These are phyloP conservation scores for Stichopus horrens DNA, from an alignment of 53 echinoderm and acorn worm genomes.

Conservation along the genomic window DNA sequence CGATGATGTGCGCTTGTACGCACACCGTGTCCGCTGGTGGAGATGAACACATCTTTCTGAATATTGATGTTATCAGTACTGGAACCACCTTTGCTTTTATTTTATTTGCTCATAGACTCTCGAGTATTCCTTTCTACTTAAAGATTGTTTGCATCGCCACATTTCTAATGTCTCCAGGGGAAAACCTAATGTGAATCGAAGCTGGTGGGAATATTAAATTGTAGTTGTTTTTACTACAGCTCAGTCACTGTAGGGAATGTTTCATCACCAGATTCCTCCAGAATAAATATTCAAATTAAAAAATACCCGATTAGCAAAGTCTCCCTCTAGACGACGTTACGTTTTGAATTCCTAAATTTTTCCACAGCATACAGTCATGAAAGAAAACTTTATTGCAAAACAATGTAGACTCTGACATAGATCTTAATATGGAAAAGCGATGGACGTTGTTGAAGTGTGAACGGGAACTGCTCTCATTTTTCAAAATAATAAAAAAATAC, in stretches of 20 bases:
- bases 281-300: neutral
- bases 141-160: constrained; percentile 8
- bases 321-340: neutral
- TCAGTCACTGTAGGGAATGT: neutral
- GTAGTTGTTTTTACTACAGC: neutral
- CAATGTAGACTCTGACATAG: no score
- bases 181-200: constrained; percentile 2
- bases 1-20: neutral
- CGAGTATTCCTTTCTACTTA: constrained; percentile 3
- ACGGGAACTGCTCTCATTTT: no score
- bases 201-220: constrained; percentile 4
- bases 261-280: neutral
- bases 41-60: neutral
- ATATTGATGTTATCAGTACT: neutral
- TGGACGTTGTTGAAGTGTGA: no score
- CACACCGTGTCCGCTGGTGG: neutral
- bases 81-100: neutral
- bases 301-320: neutral
- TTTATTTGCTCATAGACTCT: neutral
- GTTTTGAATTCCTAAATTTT: neutral
- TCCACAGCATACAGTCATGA: no score
- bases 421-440: no score
- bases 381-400: no score
- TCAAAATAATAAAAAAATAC: no score
- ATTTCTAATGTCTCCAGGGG: neutral